A percentile compares a stretch with the other conserved stretches of the same genome.
phyloP scores from a whole-genome alignment of 2,888 invertebrate genomes.

The Nomada ferruginata region DNA sequence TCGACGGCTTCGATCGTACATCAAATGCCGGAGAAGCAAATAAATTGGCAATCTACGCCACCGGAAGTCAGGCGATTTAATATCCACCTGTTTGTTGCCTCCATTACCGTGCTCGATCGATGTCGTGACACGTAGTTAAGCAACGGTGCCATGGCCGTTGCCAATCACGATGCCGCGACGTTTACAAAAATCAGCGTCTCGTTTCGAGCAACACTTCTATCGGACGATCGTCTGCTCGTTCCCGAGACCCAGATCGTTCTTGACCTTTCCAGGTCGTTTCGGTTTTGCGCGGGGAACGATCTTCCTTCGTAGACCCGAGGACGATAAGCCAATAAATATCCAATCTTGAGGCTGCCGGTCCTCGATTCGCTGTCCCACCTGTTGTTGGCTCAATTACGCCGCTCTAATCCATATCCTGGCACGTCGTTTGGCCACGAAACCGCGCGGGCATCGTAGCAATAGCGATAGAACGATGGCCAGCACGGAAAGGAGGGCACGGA shows the following conservation, averaged over 20 bases:
- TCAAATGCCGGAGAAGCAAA: conserved; percentile 9
- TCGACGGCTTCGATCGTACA: neutral
- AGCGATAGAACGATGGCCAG: conserved; percentile 44
- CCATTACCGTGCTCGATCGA: conserved; percentile 62
- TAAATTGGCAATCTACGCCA: conserved; percentile 37
- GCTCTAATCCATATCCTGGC: conserved; percentile 60
- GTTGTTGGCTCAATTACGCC: conserved; percentile 72
- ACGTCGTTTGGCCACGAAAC: conserved; percentile 59
- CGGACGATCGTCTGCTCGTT: neutral
- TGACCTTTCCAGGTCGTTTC: neutral
- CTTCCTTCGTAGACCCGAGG: conserved; percentile 3
- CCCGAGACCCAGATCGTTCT: neutral
- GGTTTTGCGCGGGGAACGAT: neutral
- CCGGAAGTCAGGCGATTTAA: conserved; percentile 53
- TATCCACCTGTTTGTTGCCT: conserved; percentile 73
- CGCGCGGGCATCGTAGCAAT: conserved; percentile 48
- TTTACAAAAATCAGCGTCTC: conserved; percentile 6
- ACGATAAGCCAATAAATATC: conserved; percentile 51
- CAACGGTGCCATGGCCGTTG: conserved; percentile 44
- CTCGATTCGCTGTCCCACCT: conserved; percentile 72
- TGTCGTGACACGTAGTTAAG: conserved; percentile 55
- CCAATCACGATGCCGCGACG: neutral
- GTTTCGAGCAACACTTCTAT: neutral
- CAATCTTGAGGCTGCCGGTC: conserved; percentile 50
- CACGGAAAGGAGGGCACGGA: conserved; percentile 51